Evolutionary conservation across 2,797 vertebrate species (phyloP).

Genomic region (Kryptolebias ocellatus): DNA sequence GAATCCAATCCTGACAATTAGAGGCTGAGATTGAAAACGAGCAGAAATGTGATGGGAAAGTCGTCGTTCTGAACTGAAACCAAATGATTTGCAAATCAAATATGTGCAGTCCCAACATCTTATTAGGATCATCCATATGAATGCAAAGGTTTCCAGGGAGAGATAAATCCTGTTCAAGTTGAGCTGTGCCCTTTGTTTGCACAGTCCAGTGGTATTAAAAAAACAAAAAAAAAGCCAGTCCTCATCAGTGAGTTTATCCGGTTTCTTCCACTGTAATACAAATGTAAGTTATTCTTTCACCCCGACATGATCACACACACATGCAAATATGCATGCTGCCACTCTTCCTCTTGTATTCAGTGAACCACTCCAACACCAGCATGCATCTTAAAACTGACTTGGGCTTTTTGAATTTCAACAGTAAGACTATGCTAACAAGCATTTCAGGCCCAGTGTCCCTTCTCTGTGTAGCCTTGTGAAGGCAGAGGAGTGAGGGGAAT

Average conservation of each 20-base stretch:
- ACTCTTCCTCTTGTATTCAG: conserved; percentile 34
- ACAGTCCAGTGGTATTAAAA: conserved; percentile 55
- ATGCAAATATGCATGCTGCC: not conserved
- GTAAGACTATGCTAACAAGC: conserved; percentile 67
- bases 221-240: conserved; percentile 27
- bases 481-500: conserved; percentile 63
- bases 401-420: conserved; percentile 50
- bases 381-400: conserved; percentile 55
- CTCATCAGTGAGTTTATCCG: conserved; percentile 51
- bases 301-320: conserved; percentile 23
- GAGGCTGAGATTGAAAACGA: conserved; percentile 46
- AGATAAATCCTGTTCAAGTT: conserved; percentile 28
- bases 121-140: conserved; percentile 41
- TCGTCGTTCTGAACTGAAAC: conserved; percentile 55
- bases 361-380: conserved; percentile 51
- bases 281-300: conserved; percentile 38
- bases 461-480: conserved; percentile 30
- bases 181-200: conserved; percentile 34
- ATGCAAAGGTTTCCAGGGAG: conserved; percentile 19
- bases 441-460: conserved; percentile 55
- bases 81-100: conserved; percentile 71
- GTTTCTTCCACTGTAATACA: conserved; percentile 56
- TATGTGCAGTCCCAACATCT: conserved; percentile 24
- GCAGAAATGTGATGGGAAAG: conserved; percentile 33
- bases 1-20: conserved; percentile 56